Percentiles rank a stretch among this genome's conserved stretches.
These are phyloP conservation scores for Rhombomys opimus DNA, from an alignment of 2,113 vertebrate genomes.

Conservation along the genomic window DNA sequence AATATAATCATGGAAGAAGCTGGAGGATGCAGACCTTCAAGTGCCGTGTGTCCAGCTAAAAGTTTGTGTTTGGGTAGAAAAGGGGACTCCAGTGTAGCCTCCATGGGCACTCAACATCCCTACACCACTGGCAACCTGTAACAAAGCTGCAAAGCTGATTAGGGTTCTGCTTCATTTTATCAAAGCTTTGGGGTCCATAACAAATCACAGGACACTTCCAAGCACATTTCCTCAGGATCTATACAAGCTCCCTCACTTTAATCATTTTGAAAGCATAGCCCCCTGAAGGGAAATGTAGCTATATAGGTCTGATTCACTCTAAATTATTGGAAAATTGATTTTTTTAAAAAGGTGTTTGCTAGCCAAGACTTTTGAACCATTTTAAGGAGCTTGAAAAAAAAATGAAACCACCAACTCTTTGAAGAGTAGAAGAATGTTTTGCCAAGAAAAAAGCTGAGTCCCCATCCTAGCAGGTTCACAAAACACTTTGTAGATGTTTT, in stretches of 20 bases:
- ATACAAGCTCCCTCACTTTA: constrained; percentile 68
- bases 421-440: constrained; percentile 51
- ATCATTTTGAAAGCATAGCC: constrained; percentile 78
- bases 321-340: constrained; percentile 81
- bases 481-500: background rate
- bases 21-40: background rate
- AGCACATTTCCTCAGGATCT: constrained; percentile 68
- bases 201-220: constrained; percentile 59
- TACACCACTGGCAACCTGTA: background rate
- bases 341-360: constrained; percentile 77
- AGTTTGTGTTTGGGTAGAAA: constrained; percentile 1
- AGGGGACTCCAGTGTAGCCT: background rate
- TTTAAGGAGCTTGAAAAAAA: constrained; percentile 60
- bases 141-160: background rate
- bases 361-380: constrained; percentile 74
- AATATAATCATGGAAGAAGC: background rate
- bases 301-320: constrained; percentile 72
- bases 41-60: background rate
- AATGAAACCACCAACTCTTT: constrained; percentile 46
- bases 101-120: background rate
- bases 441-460: constrained; percentile 26
- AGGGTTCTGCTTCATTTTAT: background rate
- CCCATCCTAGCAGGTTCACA: constrained; percentile 17
- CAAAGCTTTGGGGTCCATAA: constrained; percentile 47
- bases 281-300: constrained; percentile 66